Evolutionary conservation across 2,888 invertebrate species (phyloP), one percentile per base, ranked within the genome.

Genomic region (Scaptomyza parva): DNA sequence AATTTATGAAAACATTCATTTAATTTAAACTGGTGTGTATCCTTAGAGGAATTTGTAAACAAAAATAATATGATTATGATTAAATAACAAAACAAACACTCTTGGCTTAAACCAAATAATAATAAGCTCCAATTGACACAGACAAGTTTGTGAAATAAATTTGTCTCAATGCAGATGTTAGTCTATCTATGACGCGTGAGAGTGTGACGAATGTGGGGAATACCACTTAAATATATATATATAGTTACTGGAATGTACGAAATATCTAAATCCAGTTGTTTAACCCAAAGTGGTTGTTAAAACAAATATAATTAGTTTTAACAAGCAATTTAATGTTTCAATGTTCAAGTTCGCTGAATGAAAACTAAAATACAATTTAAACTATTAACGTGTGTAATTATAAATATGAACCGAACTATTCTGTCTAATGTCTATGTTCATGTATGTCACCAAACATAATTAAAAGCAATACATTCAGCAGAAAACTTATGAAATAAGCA

Each of bases 251-350:
- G n/a, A n/a, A n/a, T n/a, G n/a, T n/a, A n/a, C n/a, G n/a, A n/a
- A n/a, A 26, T 44, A 44, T 14, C 43, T n/a, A n/a, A n/a, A n/a
- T n/a, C 14, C 4, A 24, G 24, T 24, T 14, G 11, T 6, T 14
- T 2, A 14, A 24, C 22, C 6, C 5, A 3, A 18, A 24, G 11
- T 14, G 11, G 24, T 24, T 14, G 14, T 2, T 6, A 24, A 22
- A 43, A 11, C 2, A 14, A 43, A 26, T 17, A 3, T 3, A 11
- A 14, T 44, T 0, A 11, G 24, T 24, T 24, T 44, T 26, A 18
- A 44, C 24, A 43, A 9, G 12, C 43, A 44, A 22, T 74, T 74
- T 52, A 60, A 74, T 70, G 74, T 75, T 75, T 63, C 5, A 24
- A 24, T 24, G 67, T 75, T 74, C 62, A 33, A 57, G 75, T 70